These are phyloP conservation scores for Micromys minutus DNA, from an alignment of 2,113 vertebrate genomes.

Conservation along the genomic window DNA sequence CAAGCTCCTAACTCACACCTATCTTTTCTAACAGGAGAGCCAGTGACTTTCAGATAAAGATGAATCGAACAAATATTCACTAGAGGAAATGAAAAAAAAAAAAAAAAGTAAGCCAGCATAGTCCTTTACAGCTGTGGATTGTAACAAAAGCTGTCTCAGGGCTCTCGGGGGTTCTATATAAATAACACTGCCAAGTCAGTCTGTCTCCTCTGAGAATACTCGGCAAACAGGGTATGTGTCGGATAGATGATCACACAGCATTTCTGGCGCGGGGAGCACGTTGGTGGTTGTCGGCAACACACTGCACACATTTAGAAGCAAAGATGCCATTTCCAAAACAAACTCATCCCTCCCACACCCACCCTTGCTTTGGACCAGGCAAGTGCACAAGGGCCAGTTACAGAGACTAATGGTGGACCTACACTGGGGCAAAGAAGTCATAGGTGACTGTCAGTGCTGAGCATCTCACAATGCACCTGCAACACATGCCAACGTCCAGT, in stretches of 20 bases:
- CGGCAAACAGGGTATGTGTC: not conserved
- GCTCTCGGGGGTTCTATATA: not conserved
- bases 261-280: not conserved
- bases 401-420: not conserved
- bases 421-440: not conserved
- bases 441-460: not conserved
- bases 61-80: not conserved
- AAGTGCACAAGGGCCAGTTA: not conserved
- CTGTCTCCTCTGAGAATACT: not conserved
- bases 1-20: not conserved
- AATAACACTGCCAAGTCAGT: not conserved
- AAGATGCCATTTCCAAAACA: not conserved
- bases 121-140: not conserved
- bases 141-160: not conserved
- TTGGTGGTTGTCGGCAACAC: not conserved
- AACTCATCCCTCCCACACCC: not conserved
- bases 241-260: not conserved
- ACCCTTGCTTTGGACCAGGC: not conserved
- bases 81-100: not conserved
- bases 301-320: not conserved
- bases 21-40: not conserved
- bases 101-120: not conserved
- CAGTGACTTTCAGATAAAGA: not conserved
- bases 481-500: not conserved
- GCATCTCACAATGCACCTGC: accelerated